These are phyloP conservation scores for Orussus abietinus DNA, from an alignment of 1,140 invertebrate genomes.

Conservation along the genomic window DNA sequence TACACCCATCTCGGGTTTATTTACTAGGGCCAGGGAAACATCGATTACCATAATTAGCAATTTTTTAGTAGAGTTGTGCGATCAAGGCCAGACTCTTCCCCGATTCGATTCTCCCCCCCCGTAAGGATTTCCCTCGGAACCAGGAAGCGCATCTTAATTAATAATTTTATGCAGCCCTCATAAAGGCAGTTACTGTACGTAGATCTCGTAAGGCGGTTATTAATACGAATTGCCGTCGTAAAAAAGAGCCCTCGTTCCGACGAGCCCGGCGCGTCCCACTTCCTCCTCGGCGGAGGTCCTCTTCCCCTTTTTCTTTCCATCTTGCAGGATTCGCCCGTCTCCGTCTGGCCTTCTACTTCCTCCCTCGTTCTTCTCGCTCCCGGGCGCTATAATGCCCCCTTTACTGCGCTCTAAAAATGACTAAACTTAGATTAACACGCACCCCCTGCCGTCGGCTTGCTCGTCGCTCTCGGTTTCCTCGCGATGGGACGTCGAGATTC, in stretches of 20 bases:
- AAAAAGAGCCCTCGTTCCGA: too few relatives aligned
- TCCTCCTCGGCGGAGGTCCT: too few relatives aligned
- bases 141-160: slow-evolving; percentile 8
- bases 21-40: too few relatives aligned
- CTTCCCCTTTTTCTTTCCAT: slow-evolving; percentile 3
- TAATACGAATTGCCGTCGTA: slow-evolving; percentile 10
- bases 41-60: too few relatives aligned
- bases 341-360: slow-evolving; percentile 3
- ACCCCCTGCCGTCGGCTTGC: not conserved
- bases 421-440: slow-evolving; percentile 17
- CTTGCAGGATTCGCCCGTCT: too few relatives aligned
- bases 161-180: not conserved
- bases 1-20: too few relatives aligned
- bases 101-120: too few relatives aligned
- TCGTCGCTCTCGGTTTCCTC: not conserved
- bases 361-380: slow-evolving; percentile 16
- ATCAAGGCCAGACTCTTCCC: too few relatives aligned
- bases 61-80: too few relatives aligned
- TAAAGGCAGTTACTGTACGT: slow-evolving; percentile 2
- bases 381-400: slow-evolving; percentile 11
- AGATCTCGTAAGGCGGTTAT: slow-evolving; percentile 1
- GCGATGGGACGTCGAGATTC: too few relatives aligned
- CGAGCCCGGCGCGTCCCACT: too few relatives aligned
- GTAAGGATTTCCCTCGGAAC: too few relatives aligned
- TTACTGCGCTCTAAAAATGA: slow-evolving; percentile 17